These are phyloP conservation scores for Netelia melanura DNA, from an alignment of 2,888 invertebrate genomes.

Conservation along the genomic window DNA sequence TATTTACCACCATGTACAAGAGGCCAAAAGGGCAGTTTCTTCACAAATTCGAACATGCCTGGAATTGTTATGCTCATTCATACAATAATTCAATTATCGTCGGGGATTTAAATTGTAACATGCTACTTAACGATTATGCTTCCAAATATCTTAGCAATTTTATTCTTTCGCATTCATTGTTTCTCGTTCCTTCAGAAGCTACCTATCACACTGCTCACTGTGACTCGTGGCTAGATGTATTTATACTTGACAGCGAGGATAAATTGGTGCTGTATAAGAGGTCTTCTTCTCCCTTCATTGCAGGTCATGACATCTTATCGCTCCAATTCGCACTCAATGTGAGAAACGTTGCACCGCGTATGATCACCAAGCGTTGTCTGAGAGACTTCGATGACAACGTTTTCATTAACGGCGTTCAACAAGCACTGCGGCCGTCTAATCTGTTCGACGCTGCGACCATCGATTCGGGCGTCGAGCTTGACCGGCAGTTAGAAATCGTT, in stretches of 20 bases:
- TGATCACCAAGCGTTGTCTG: too few relatives aligned
- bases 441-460: too few relatives aligned
- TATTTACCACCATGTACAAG: neutral
- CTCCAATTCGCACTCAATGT: neutral
- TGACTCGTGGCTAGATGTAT: neutral
- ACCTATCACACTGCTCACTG: neutral
- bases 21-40: conserved; percentile 1
- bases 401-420: too few relatives aligned
- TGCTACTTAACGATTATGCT: neutral
- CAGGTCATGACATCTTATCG: conserved; percentile 29
- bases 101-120: conserved; percentile 7
- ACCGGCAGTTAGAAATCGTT: too few relatives aligned
- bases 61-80: too few relatives aligned
- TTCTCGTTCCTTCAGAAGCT: neutral
- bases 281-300: conserved; percentile 30
- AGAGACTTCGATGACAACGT: too few relatives aligned
- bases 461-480: too few relatives aligned
- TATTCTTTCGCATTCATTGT: neutral
- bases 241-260: conserved; percentile 14
- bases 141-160: neutral
- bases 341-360: neutral
- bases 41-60: neutral
- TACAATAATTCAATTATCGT: neutral
- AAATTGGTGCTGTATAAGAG: neutral
- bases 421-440: too few relatives aligned